Base-by-base conservation (phyloP, 2,113 vertebrate genomes). In the Synchiropus splendidus region DNA sequence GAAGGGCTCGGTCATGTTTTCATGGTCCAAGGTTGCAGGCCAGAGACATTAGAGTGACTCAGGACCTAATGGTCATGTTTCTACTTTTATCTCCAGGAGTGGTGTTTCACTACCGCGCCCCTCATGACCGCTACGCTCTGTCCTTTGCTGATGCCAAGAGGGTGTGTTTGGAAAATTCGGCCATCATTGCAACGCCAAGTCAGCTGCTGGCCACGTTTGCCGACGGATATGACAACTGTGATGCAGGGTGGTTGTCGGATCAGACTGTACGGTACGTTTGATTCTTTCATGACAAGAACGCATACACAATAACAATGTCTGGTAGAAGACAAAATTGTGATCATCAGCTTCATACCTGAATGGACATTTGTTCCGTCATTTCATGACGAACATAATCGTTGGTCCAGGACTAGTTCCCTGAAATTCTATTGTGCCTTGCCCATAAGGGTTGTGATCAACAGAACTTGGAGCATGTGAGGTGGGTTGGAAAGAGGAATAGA, bases 181-280 rank as follows among this genome's bases (percentile, higher is more conserved):
- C 87, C 0, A 39, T 41, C 51, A 88, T 97, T 0, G 92, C 94
- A 1, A 85, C 86, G 0, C 89, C 92, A 0, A 75, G 72, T 9
- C 92, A 97, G 61, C 88, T 98, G 31, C 90, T 92, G 74, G 89
- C 88, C 1, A 89, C 94, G 14, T 97, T 95, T 1, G 90, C 90
- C 39, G 94, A 98, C 0, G 94, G 94, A 45, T 94, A 90, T 3
- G 92, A 97, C 78, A 97, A 98, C 72, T 98, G 94, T 1, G 94
- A 98, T 1, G 94, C 94, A 0, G 94, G 94, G 40, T 97, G 94
- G 94, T 84, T 97, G 10, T 87, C 89, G 0, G 94, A 97, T 72
- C 88, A 80, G 77, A 92, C 86, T 0, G 94, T 97, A 40, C 77
- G 94, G 94, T 97, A 64, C 59, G 42, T 18, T 27, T n/a, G n/a